A percentile compares a stretch with the other conserved stretches of the same genome.
Conservation (phyloP, 2,888 invertebrate species). For the Aleiodes leptofemur region DNA sequence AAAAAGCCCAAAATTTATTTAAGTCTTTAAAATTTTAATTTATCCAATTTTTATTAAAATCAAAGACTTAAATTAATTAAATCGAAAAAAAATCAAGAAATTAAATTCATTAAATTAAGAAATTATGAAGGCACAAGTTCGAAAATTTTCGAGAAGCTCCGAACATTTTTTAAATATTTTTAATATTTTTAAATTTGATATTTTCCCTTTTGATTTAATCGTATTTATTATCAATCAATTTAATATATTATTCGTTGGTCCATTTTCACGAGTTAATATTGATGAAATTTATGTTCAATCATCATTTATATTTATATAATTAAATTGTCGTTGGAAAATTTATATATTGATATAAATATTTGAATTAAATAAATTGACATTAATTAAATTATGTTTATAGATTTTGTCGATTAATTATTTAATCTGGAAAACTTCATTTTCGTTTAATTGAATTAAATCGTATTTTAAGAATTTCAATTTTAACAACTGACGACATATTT, state of each 20-base stretch:
- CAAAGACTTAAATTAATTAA: no score
- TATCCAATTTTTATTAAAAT: no score
- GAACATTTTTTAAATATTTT: no score
- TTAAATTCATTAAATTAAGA: background rate
- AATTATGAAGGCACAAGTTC: no score
- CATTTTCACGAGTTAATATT: background rate
- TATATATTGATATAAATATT: background rate
- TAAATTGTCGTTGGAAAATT: background rate
- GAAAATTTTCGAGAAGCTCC: no score
- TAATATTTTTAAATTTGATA: background rate
- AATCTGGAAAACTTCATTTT: background rate
- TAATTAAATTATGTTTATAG: slow-evolving; percentile 7
- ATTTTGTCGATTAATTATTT: background rate
- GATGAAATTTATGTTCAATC: background rate
- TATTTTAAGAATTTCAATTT: background rate
- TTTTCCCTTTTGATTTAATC: background rate
- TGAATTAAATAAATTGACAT: background rate
- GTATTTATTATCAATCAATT: background rate
- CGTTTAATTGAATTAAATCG: background rate
- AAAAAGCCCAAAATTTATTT: no score
- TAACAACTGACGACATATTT: background rate
- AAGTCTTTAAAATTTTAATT: no score
- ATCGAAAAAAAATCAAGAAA: no score
- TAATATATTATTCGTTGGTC: background rate
- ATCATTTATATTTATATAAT: slow-evolving; percentile 5